Percentiles rank a stretch among this genome's conserved stretches.
Evolutionary conservation across 1,140 invertebrate genomes (phyloP).

Genomic region (Globodera rostochiensis): DNA sequence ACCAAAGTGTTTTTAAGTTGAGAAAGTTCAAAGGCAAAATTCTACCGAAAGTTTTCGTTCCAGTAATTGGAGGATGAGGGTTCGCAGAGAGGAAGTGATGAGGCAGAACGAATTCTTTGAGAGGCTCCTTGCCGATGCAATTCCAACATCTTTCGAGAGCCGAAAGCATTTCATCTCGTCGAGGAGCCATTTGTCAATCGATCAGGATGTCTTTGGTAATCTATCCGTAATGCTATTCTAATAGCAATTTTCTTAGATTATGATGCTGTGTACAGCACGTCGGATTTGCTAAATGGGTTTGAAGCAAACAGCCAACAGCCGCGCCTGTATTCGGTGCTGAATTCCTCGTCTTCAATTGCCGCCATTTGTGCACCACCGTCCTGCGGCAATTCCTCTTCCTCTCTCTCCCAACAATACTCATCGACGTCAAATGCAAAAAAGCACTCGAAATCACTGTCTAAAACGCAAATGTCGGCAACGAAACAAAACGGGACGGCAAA

Average conservation of each 20-base stretch:
- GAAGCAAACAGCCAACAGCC: not conserved
- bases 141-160: slow-evolving; percentile 48
- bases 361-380: slow-evolving; percentile 24
- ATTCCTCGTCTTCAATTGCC: slow-evolving; percentile 8
- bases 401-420: slow-evolving; percentile 1
- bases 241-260: slow-evolving; percentile 8
- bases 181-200: slow-evolving; percentile 46
- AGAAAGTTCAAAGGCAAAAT: not conserved
- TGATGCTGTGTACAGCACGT: not conserved
- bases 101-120: slow-evolving; percentile 53
- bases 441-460: not conserved
- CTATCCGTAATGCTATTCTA: no score
- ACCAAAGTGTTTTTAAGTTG: not conserved
- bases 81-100: slow-evolving; percentile 46
- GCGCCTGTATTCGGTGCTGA: slow-evolving; percentile 3
- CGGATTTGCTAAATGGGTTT: slow-evolving; percentile 16
- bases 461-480: not conserved
- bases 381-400: not conserved
- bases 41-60: slow-evolving; percentile 9
- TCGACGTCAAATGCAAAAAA: slow-evolving; percentile 4
- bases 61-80: slow-evolving; percentile 51
- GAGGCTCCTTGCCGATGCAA: slow-evolving; percentile 51
- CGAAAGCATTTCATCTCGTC: slow-evolving; percentile 49
- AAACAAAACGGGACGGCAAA: not conserved
- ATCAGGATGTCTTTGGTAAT: slow-evolving; percentile 45